A percentile compares a stretch with the other conserved stretches of the same genome.
phyloP scores from a whole-genome alignment of 1,140 invertebrate species.

The Ptiloglossa arizonensis region DNA sequence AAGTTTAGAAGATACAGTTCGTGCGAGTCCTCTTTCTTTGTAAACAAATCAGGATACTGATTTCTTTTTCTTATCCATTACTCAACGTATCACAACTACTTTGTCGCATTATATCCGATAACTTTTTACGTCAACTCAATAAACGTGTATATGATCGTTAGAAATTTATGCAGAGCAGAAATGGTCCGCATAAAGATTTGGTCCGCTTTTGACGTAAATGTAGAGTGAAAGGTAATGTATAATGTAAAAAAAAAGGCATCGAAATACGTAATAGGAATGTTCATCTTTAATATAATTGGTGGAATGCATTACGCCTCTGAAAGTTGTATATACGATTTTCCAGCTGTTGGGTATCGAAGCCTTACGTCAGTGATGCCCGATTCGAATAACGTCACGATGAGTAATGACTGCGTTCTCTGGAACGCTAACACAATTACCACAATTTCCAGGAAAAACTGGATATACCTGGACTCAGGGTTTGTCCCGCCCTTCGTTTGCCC shows the following conservation, averaged over 20 bases:
- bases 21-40: background rate
- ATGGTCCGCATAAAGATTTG: background rate
- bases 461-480: background rate
- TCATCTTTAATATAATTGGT: constrained; percentile 39
- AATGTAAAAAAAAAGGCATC: background rate
- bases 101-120: background rate
- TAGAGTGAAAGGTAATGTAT: background rate
- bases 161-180: background rate
- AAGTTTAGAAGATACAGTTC: constrained; percentile 37
- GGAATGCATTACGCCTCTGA: background rate
- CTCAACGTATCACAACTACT: background rate
- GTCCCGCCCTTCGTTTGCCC: background rate
- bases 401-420: background rate
- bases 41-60: constrained; percentile 11
- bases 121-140: background rate
- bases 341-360: constrained; percentile 29
- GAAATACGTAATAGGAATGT: background rate
- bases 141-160: background rate
- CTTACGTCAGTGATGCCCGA: constrained; percentile 18
- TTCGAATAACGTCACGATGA: constrained; percentile 39
- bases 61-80: background rate
- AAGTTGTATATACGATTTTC: constrained; percentile 30
- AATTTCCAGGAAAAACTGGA: background rate
- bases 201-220: background rate
- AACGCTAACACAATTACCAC: constrained; percentile 12